Base-by-base conservation (phyloP, 2,797 vertebrate species). In the Hozukius guyotensis region DNA sequence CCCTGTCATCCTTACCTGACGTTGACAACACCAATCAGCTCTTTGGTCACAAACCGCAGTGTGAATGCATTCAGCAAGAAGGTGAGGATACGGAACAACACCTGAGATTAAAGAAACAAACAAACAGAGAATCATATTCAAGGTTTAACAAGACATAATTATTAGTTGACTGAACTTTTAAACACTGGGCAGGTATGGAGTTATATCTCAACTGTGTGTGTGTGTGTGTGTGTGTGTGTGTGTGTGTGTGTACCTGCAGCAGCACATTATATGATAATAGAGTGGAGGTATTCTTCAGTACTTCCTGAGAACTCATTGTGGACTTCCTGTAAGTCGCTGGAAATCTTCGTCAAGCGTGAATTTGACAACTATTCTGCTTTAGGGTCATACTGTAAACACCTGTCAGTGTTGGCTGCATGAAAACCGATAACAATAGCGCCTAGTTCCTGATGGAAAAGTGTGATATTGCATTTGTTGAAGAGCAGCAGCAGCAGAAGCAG, bases 11-110 rank as follows among this genome's bases (percentile, higher is more conserved):
- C 36, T 93, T 93, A 99, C 98, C 99, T 97, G 75, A 99, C 98
- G 72, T 97, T 98, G 46, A 99, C 98, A 9, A 99, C 93, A 0
- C 98, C 98, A 70, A 99, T 90, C 8, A 98, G 94, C 91, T 99
- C 98, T 80, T 97, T 97, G 67, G 98, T 99, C 29, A 99, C 96
- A 83, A 97, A 98, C n/a, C 98, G 97, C 78, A 99, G 94, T 0
- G 97, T 97, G 93, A 99, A 99, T 0, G 97, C 98, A 83, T 99
- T 99, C 85, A 99, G 91, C 61, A 96, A 87, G 88, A 99, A 99
- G 34, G 98, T 98, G 84, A 98, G 93, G 61, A 95, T 78, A 4
- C 99, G 97, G 91, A 99, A 99, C 94, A 97, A 90, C 85, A 99
- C 97, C 98, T 99, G 69, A 25, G 61, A 78, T 18, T 4, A 27